Evolutionary conservation across 2,888 invertebrate species (phyloP).

Genomic region (Oscheius sp.): DNA sequence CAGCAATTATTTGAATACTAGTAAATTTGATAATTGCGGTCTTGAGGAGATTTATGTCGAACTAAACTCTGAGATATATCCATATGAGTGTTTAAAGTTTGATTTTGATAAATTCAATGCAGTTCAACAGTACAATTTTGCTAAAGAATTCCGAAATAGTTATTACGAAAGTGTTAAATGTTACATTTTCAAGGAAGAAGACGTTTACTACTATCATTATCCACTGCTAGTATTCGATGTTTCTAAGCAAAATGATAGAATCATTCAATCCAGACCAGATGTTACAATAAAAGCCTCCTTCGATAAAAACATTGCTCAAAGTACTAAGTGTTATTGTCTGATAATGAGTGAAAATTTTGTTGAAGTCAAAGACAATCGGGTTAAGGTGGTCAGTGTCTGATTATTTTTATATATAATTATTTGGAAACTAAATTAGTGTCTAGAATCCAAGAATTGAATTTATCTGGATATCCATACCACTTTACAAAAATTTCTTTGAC

Average conservation of each 20-base stretch:
- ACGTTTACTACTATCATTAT: slow-evolving; percentile 33
- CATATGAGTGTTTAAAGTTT: background rate
- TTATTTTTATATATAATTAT: too few species aligned
- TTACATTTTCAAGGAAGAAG: slow-evolving; percentile 54
- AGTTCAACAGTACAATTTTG: slow-evolving; percentile 51
- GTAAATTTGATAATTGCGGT: too few species aligned
- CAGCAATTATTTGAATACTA: too few species aligned
- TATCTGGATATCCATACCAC: too few species aligned
- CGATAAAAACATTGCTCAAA: slow-evolving; percentile 33
- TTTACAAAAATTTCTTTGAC: too few species aligned
- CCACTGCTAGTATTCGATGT: slow-evolving; percentile 52
- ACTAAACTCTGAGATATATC: too few species aligned
- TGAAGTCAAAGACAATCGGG: slow-evolving; percentile 28
- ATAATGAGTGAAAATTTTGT: background rate
- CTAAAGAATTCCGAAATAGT: slow-evolving; percentile 55
- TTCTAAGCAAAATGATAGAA: slow-evolving; percentile 55
- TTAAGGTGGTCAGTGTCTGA: slow-evolving; percentile 46
- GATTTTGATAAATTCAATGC: slow-evolving; percentile 5
- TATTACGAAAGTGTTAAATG: slow-evolving; percentile 48
- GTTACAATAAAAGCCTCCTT: slow-evolving; percentile 37
- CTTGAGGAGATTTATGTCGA: too few species aligned
- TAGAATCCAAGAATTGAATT: slow-evolving; percentile 27
- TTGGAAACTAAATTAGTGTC: slow-evolving; percentile 39
- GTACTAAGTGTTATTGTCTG: slow-evolving; percentile 29
- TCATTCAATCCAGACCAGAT: slow-evolving; percentile 38